These are phyloP conservation scores for Phortica okadai DNA, from an alignment of 2,888 invertebrate species.

Conservation along the genomic window DNA sequence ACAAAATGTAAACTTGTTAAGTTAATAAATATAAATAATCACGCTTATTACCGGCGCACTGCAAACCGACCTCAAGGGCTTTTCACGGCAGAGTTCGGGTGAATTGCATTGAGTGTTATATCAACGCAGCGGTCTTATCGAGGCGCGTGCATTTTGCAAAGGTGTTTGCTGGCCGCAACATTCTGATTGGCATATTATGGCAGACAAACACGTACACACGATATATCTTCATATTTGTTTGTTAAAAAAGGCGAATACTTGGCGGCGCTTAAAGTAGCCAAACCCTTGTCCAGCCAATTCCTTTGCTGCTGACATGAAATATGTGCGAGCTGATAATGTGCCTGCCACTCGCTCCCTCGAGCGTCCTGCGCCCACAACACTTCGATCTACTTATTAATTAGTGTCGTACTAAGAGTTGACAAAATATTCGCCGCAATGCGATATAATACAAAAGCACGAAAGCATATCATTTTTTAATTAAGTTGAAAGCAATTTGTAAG, in stretches of 20 bases:
- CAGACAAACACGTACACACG: background rate
- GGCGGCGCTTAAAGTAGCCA: constrained; percentile 19
- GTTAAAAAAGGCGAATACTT: background rate
- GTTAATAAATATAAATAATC: constrained; percentile 76
- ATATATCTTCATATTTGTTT: background rate
- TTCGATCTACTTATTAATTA: constrained; percentile 25
- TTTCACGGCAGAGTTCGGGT: constrained; percentile 29
- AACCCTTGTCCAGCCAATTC: constrained; percentile 3
- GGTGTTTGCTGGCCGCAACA: constrained; percentile 67
- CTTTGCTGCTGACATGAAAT: constrained; percentile 21
- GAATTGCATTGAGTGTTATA: constrained; percentile 19
- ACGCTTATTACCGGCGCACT: constrained; percentile 65
- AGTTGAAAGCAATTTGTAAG: constrained; percentile 71
- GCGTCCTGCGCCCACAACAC: background rate
- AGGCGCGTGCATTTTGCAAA: constrained; percentile 73
- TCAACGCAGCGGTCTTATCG: constrained; percentile 56
- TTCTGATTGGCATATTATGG: constrained; percentile 5
- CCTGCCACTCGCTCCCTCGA: background rate
- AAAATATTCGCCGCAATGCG: constrained; percentile 21
- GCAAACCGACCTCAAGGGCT: constrained; percentile 39
- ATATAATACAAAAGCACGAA: background rate
- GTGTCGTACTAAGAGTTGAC: constrained; percentile 23
- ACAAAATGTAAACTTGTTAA: constrained; percentile 76
- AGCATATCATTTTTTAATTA: constrained; percentile 58
- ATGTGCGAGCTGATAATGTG: constrained; percentile 23